Evolutionary conservation across 2,797 vertebrate genomes (phyloP).

Genomic region (Garrulus glandarius): DNA sequence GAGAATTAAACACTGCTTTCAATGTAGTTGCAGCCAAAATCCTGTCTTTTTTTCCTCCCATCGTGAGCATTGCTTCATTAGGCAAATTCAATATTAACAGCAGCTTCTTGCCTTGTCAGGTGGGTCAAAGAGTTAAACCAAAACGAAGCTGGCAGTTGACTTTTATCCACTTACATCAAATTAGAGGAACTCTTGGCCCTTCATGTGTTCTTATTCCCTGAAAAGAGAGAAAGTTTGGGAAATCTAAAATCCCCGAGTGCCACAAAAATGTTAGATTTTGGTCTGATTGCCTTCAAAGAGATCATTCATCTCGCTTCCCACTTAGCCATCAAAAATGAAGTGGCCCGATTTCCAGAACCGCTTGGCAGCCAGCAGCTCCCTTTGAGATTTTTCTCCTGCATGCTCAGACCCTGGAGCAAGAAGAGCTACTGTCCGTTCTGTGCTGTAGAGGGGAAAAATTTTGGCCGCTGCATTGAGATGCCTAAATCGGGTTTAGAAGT

Average conservation of each 20-base stretch:
- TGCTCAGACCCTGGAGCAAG: background rate
- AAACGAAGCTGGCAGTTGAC: background rate
- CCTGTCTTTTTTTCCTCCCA: background rate
- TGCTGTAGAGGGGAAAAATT: background rate
- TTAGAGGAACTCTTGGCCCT: background rate
- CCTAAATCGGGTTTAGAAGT: background rate
- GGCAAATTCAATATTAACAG: background rate
- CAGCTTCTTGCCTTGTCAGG: background rate
- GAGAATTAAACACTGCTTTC: background rate
- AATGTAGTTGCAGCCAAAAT: background rate
- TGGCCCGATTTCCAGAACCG: accelerated
- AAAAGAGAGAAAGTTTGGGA: background rate
- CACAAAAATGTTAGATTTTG: background rate
- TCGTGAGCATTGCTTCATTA: background rate
- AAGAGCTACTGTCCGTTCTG: background rate
- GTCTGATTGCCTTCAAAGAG: background rate
- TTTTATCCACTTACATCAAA: background rate
- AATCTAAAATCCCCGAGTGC: background rate
- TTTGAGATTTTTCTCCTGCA: background rate
- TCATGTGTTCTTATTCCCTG: background rate
- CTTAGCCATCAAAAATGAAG: background rate
- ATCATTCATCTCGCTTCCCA: background rate
- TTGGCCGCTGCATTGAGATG: background rate
- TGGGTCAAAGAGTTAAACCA: background rate
- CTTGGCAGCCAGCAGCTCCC: background rate